Evolutionary conservation across 2,113 vertebrate genomes (phyloP), one percentile per base, ranked within the genome.

Genomic region (Pygoscelis adeliae): DNA sequence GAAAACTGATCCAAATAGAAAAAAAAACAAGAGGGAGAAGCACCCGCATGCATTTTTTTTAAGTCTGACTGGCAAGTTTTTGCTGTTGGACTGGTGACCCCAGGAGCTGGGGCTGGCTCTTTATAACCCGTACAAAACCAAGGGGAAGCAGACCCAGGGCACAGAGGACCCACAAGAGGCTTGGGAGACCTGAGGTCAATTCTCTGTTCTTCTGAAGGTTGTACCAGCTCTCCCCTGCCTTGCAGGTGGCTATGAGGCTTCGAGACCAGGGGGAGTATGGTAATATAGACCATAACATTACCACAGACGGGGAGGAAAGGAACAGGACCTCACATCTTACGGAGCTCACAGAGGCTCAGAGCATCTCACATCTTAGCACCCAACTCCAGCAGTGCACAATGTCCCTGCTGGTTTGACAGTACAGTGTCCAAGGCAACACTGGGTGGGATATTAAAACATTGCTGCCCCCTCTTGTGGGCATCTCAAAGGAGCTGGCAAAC

Each of bases 401-500:
- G 42, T 42, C 67, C 22, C 44, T 76, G 61, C 25, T 49, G 69
- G 61, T 82, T 79, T 30, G 44, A 53, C 40, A 56, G 44, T 3
- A 34, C 27, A 14, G 18, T 4, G 38, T 44, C 42, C 27, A 32
- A 69, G 14, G 55, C 32, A 67, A 12, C 47, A 49, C 8, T 2
- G 0, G 8, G 30, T 52, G 11, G 27, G 19, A 83, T 89, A 49
- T 4, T 13, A 42, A 87, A 78, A 90, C 73, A 32, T 53, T 79
- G 71, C 66, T 90, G 70, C 78, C 55, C 78, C 73, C 58, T 87
- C 84, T 86, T 70, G 74, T 46, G 95, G 85, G 56, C 78, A 23
- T 32, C 58, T 87, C 78, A 65, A 20, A 44, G 56, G 29, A 78
- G 58, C 30, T 69, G 87, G 44, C 32, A 90, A 93, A 65, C 13